phyloP scores from a whole-genome alignment of 2,888 invertebrate species.

The Drosophila phalerata region DNA sequence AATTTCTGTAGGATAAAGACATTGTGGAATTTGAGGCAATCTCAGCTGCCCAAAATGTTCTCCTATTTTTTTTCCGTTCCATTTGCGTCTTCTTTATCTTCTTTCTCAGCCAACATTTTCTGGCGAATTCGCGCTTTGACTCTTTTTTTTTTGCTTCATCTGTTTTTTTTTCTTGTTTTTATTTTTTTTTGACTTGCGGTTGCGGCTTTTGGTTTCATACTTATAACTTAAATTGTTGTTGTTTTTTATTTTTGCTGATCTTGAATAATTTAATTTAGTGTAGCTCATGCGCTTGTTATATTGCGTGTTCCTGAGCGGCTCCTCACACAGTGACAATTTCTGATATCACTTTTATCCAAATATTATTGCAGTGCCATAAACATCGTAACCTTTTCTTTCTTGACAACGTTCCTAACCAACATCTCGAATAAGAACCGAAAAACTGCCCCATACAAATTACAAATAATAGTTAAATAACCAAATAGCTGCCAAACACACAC shows the following conservation, averaged over 20 bases:
- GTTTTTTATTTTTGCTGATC: slow-evolving; percentile 49
- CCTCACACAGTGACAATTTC: slow-evolving; percentile 16
- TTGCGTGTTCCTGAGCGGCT: slow-evolving; percentile 31
- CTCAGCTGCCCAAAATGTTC: slow-evolving; percentile 14
- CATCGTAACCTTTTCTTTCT: slow-evolving; percentile 47
- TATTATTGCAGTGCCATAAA: slow-evolving; percentile 65
- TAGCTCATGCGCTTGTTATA: slow-evolving; percentile 18
- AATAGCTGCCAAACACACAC: slow-evolving; percentile 56
- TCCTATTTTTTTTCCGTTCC: slow-evolving; percentile 29
- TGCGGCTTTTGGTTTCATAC: slow-evolving; percentile 36
- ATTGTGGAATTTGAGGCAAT: slow-evolving; percentile 31
- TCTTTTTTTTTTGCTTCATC: slow-evolving; percentile 6
- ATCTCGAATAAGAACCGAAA: slow-evolving; percentile 59
- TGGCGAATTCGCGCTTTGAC: slow-evolving; percentile 52
- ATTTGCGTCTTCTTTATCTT: slow-evolving; percentile 15
- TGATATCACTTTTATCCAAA: slow-evolving; percentile 4
- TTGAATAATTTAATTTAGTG: slow-evolving; percentile 17
- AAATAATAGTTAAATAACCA: slow-evolving; percentile 40
- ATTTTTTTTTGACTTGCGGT: slow-evolving; percentile 5
- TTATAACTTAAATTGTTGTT: slow-evolving; percentile 10
- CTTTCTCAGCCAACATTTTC: slow-evolving; percentile 45
- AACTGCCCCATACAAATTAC: slow-evolving; percentile 51
- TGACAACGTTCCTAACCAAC: slow-evolving; percentile 41
- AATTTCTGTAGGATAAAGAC: slow-evolving; percentile 8
- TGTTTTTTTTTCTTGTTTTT: slow-evolving; percentile 35